Conservation (phyloP, 2,113 vertebrate species). For the Salvelinus alpinus region DNA sequence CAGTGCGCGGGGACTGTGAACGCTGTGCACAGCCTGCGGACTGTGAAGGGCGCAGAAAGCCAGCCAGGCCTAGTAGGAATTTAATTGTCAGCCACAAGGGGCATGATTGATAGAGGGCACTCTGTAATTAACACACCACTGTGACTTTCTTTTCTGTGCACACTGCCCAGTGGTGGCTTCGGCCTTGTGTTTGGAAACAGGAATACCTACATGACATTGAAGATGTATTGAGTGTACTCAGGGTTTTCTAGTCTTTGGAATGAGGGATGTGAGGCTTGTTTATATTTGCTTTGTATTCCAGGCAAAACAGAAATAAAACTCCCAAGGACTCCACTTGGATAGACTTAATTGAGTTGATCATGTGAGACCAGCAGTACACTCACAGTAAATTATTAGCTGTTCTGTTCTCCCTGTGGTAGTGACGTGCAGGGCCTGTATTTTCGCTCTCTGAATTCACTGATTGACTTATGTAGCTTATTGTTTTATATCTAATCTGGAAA, state of each 20-base stretch:
- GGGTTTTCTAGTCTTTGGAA: too few relatives aligned
- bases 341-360: constrained; percentile 72
- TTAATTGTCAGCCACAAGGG: constrained; percentile 25
- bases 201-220: constrained; percentile 31
- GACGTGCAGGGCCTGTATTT: constrained; percentile 51
- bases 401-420: constrained; percentile 64
- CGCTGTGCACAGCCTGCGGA: constrained; percentile 41
- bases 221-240: constrained; percentile 30
- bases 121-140: constrained; percentile 58
- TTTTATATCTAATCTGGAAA: constrained; percentile 2
- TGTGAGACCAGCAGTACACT: constrained; percentile 64
- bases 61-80: constrained; percentile 54
- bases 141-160: constrained; percentile 13
- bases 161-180: constrained; percentile 21
- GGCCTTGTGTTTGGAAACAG: constrained; percentile 20
- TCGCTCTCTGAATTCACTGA: constrained; percentile 57
- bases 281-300: constrained; percentile 46
- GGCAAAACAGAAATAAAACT: constrained; percentile 30
- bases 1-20: constrained; percentile 29
- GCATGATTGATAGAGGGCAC: constrained; percentile 46
- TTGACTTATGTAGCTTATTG: constrained; percentile 61
- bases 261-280: too few relatives aligned
- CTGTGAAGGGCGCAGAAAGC: constrained; percentile 63
- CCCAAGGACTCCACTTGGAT: constrained; percentile 60
- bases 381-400: constrained; percentile 57